phyloP scores from a whole-genome alignment of 2,888 invertebrate species.

The Kryphioiulus occultus region DNA sequence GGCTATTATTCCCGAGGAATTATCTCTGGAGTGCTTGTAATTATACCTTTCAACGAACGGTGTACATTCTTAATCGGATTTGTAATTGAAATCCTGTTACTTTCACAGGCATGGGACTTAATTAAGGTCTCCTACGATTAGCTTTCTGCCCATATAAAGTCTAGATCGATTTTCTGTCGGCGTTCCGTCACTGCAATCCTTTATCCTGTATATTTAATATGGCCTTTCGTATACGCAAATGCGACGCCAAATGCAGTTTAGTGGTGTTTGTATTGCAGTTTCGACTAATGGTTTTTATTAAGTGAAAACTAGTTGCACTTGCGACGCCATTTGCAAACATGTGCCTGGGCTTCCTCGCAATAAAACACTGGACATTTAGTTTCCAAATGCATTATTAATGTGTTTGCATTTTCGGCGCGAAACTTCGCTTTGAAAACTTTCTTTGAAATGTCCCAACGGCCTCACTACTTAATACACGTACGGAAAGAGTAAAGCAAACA shows the following conservation, averaged over 20 bases:
- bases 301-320: neutral
- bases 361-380: neutral
- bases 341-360: neutral
- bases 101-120: neutral
- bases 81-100: slow-evolving; percentile 32
- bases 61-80: slow-evolving; percentile 36
- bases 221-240: neutral
- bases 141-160: neutral
- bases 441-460: neutral
- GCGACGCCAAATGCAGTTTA: neutral
- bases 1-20: neutral
- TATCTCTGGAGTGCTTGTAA: neutral
- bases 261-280: neutral
- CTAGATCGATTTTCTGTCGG: neutral
- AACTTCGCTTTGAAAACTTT: neutral
- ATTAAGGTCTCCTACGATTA: slow-evolving; percentile 31
- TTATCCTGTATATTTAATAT: neutral
- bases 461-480: slow-evolving; percentile 12
- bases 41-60: neutral
- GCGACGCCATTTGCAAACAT: neutral
- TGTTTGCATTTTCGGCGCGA: neutral
- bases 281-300: neutral
- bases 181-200: neutral
- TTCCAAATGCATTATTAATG: slow-evolving; percentile 18
- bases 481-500: neutral